Evolutionary conservation across 2,797 vertebrate species (phyloP).

Genomic region (Staurois parvus): DNA sequence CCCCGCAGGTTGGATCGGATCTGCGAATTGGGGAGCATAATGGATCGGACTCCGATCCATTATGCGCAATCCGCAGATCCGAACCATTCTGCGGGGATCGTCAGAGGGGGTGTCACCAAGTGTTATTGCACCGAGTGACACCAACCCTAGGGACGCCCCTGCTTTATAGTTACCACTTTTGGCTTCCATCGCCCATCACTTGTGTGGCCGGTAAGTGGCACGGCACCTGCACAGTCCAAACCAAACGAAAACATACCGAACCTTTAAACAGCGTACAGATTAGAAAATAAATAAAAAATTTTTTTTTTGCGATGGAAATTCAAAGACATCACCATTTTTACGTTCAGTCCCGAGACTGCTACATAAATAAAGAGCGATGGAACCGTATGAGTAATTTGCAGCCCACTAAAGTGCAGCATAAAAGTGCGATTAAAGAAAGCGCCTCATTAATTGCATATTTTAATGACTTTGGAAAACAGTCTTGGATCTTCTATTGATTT

Average conservation of each 20-base stretch:
- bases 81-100: too few relatives aligned
- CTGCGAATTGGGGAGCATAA: too few relatives aligned
- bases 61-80: too few relatives aligned
- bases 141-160: too few relatives aligned
- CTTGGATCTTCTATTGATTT: slow-evolving; percentile 3
- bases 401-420: slow-evolving; percentile 5
- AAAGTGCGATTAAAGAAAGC: slow-evolving; percentile 9
- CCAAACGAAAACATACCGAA: background rate
- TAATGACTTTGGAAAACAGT: background rate
- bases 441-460: slow-evolving; percentile 2
- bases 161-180: background rate
- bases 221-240: background rate
- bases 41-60: too few relatives aligned
- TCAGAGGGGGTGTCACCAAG: too few relatives aligned
- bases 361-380: slow-evolving; percentile 29
- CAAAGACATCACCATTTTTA: background rate
- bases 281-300: background rate
- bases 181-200: background rate
- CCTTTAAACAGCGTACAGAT: background rate
- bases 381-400: slow-evolving; percentile 5
- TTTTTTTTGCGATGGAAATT: background rate
- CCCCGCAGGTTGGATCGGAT: too few relatives aligned
- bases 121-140: too few relatives aligned
- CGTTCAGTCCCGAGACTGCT: background rate
- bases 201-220: background rate